phyloP scores from a whole-genome alignment of 1,140 invertebrate genomes.

The Sycophila sp. region DNA sequence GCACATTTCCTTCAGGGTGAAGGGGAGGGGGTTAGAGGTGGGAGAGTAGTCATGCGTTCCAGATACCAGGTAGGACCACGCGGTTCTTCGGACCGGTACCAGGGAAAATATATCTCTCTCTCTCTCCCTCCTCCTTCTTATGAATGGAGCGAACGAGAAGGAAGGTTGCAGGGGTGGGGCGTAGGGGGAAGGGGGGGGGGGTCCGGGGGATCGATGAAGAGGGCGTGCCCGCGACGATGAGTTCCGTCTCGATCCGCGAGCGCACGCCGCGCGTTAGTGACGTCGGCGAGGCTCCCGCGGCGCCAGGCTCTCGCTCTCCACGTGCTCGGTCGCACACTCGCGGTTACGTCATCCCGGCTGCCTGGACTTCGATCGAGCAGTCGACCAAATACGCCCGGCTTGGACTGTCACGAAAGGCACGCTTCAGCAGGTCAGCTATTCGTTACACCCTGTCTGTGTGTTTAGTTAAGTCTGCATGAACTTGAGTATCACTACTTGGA shows the following conservation, averaged over 20 bases:
- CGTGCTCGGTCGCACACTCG: slow-evolving; percentile 51
- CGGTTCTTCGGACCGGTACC: too few species aligned
- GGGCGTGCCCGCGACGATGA: slow-evolving; percentile 55
- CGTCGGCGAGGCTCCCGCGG: slow-evolving; percentile 47
- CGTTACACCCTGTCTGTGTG: background rate
- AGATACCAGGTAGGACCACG: too few species aligned
- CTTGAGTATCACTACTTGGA: background rate
- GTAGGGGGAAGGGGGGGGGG: slow-evolving; percentile 47
- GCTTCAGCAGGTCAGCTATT: background rate
- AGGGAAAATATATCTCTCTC: background rate
- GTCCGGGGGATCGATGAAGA: slow-evolving; percentile 58
- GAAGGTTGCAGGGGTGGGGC: background rate
- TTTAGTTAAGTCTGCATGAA: background rate
- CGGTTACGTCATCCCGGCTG: slow-evolving; percentile 50
- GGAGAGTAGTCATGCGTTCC: too few species aligned
- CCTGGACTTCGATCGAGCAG: too few species aligned
- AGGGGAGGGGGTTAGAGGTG: too few species aligned
- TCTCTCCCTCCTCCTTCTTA: background rate
- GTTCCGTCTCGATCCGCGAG: too few species aligned
- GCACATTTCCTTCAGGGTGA: too few species aligned
- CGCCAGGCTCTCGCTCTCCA: slow-evolving; percentile 50
- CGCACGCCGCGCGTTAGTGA: slow-evolving; percentile 27
- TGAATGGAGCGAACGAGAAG: background rate
- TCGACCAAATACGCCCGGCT: background rate
- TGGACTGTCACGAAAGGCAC: background rate